These are phyloP conservation scores for Mellivora capensis DNA, from an alignment of 2,113 vertebrate genomes.

Conservation along the genomic window DNA sequence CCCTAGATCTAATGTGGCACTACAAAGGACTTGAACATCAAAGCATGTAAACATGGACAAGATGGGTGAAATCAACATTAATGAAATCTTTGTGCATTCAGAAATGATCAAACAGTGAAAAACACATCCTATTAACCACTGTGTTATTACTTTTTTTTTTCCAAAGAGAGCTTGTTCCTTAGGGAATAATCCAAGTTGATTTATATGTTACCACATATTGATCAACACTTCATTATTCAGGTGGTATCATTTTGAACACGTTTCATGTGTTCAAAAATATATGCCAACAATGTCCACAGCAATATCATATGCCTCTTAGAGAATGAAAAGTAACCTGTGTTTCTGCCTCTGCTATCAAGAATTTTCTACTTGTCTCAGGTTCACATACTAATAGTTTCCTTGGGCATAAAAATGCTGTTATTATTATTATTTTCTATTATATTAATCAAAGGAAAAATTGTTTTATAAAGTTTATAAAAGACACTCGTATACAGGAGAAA, in stretches of 20 bases:
- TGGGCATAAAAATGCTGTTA: neutral
- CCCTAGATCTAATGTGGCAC: slow-evolving; percentile 56
- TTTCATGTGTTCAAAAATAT: neutral
- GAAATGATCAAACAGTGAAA: slow-evolving; percentile 72
- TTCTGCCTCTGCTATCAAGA: neutral
- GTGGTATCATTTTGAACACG: slow-evolving; percentile 15
- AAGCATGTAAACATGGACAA: slow-evolving; percentile 66
- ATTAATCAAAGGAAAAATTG: neutral
- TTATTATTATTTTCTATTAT: neutral
- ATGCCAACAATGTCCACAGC: neutral
- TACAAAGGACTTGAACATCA: slow-evolving; percentile 65
- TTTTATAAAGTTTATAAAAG: neutral
- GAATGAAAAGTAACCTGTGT: neutral
- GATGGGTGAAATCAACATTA: slow-evolving; percentile 70
- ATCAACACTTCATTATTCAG: slow-evolving; percentile 61
- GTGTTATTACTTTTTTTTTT: slow-evolving; percentile 56
- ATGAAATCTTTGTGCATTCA: slow-evolving; percentile 64
- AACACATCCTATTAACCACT: slow-evolving; percentile 67
- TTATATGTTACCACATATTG: slow-evolving; percentile 52
- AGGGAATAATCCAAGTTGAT: slow-evolving; percentile 48
- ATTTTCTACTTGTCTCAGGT: neutral
- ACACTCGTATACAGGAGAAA: neutral
- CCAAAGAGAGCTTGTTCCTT: slow-evolving; percentile 44
- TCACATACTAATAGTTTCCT: neutral
- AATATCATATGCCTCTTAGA: neutral